Evolutionary conservation across 2,113 vertebrate species (phyloP), one percentile per base, ranked within the genome.

Genomic region (Collichthys lucidus): DNA sequence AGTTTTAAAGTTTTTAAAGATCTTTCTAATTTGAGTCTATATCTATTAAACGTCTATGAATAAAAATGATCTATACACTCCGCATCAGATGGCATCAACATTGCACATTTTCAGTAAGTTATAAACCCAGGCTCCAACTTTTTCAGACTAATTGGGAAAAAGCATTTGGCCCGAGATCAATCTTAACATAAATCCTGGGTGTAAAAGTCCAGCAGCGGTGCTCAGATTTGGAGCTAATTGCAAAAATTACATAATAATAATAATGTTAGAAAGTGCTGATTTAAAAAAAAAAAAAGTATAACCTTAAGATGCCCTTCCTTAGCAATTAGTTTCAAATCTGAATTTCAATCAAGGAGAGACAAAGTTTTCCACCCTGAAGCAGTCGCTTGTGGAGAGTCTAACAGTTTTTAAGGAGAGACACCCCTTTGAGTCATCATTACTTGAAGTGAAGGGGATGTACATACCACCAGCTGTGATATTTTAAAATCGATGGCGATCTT

Each of bases 271-370:
- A 68, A 52, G 52, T 55, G 16, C 24, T 74, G 14, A 65, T 24
- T 64, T 31, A 5, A 31, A 35, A 35, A 70, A 46, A 74, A 62
- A 40, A 40, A 35, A 19, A 1, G 31, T 5, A 11, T 24, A 24
- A 74, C 63, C 49, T 65, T 24, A 40, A 66, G 35, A 75, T 75
- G 63, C 35, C 44, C 31, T 74, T 75, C 35, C 35, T 81, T 17
- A 63, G 16, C 74, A 66, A 8, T 67, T 62, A 46, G 52, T 61
- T 22, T 53, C 14, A 59, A 46, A 31, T 52, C 20, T 19, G 9
- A 59, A 61, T 69, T 35, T 63, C 14, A 78, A 69, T 68, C 49
- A n/a, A 65, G 31, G 22, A 31, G 4, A 57, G 66, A 52, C 2
- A 5, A 60, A n/a, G 7, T 7, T 29, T 52, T 44, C 19, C 10